phyloP scores from a whole-genome alignment of 2,888 invertebrate genomes.

The Polietes domitor region DNA sequence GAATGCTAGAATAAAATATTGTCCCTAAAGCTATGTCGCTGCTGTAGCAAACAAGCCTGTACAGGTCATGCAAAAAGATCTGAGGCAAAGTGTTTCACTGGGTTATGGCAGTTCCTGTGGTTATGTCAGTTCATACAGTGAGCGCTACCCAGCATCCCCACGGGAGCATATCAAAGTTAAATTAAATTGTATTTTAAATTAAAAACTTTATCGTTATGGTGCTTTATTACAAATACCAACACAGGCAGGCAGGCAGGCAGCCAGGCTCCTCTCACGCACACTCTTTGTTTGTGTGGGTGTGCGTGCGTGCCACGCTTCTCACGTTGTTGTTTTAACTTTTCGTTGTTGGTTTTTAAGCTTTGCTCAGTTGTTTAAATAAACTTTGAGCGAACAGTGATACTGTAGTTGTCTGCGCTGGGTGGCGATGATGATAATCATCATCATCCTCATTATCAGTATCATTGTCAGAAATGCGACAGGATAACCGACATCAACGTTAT shows the following conservation, averaged over 20 bases:
- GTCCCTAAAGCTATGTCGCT: too few relatives aligned
- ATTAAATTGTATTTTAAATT: constrained; percentile 80
- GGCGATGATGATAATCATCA: not conserved
- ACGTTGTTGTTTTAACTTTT: constrained; percentile 16
- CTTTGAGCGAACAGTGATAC: constrained; percentile 5
- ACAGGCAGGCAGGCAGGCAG: not conserved
- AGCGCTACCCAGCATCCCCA: constrained; percentile 50
- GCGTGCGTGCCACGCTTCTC: not conserved
- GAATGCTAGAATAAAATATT: too few relatives aligned
- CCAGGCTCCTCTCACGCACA: not conserved
- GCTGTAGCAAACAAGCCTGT: too few relatives aligned
- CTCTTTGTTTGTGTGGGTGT: not conserved
- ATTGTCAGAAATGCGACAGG: too few relatives aligned
- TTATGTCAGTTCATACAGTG: constrained; percentile 2
- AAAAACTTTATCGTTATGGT: constrained; percentile 76
- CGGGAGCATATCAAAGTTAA: constrained; percentile 79
- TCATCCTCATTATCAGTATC: not conserved
- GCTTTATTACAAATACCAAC: constrained; percentile 31
- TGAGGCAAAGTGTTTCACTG: not conserved
- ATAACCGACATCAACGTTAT: too few relatives aligned
- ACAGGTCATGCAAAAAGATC: too few relatives aligned
- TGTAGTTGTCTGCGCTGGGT: not conserved
- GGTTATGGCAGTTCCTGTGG: not conserved
- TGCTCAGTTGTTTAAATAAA: constrained; percentile 23
- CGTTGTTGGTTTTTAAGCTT: not conserved